Evolutionary conservation across 2,113 vertebrate genomes (phyloP), one percentile per base, ranked within the genome.

Genomic region (Pimephales promelas): DNA sequence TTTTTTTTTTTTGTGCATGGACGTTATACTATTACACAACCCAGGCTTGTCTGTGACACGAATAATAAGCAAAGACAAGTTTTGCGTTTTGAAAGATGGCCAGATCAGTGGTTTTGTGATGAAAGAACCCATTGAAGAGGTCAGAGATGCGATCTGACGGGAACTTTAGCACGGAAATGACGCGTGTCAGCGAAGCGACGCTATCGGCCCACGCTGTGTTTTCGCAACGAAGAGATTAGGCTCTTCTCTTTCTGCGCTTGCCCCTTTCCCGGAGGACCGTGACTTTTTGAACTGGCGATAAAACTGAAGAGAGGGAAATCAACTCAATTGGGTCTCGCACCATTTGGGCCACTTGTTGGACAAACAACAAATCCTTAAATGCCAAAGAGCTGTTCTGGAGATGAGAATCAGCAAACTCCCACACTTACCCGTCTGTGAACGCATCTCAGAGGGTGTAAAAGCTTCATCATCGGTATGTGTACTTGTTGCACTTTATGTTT

Each of bases 341-440:
- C 88, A 93, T 93, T 93, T 92, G 87, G 86, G 61, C 84, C 86
- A 82, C 84, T 87, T 82, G 90, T 87, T 90, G 87, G 68, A 88
- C 91, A 90, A 92, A 84, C 92, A 95, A 94, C 90, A 93, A 92
- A 93, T 88, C 79, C 84, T 83, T 24, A 88, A 92, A 90, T 81
- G 88, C 86, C 31, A 24, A 88, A 47, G 76, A 72, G 71, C 90
- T 89, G 87, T 79, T 84, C 82, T 88, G 62, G 87, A 92, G 91
- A 94, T 94, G 83, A 3, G 22, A 93, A 94, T 95, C 93, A 79
- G 54, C 40, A 68, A 93, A 93, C 87, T 94, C 93, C 91, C 93
- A 95, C 92, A 94, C 89, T 52, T 90, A 66, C 47, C 68, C 24
- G 26, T 72, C 68, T 80, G 56, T 87, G 83, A 81, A 90, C 79